phyloP scores from a whole-genome alignment of 2,113 vertebrate genomes.

The Silurus meridionalis region DNA sequence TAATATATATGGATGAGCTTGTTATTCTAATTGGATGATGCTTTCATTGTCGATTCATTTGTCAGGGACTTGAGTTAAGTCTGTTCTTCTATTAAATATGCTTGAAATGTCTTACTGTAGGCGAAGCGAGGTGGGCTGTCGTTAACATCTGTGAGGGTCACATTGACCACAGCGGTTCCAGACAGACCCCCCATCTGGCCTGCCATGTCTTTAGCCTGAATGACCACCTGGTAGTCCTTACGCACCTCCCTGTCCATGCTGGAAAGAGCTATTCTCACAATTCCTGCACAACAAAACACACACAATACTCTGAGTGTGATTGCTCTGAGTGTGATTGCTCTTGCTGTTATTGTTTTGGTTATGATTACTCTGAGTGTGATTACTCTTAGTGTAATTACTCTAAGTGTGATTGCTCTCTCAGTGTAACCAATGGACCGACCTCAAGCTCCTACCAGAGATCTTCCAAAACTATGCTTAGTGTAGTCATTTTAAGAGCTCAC shows the following conservation, averaged over 20 bases:
- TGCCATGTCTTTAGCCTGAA: constrained; percentile 99
- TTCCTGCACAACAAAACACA: constrained; percentile 73
- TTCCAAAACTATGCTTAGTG: not conserved
- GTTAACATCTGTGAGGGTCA: constrained; percentile 94
- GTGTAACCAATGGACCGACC: not conserved
- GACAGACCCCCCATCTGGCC: constrained; percentile 96
- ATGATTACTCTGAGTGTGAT: no score
- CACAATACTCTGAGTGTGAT: not conserved
- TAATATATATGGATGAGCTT: not conserved
- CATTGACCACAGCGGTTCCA: constrained; percentile 93
- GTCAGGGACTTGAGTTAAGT: not conserved
- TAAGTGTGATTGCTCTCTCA: no score
- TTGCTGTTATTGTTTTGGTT: no score
- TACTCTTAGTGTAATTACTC: no score
- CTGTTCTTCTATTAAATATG: not conserved
- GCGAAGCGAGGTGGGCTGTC: constrained; percentile 95
- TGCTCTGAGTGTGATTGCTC: no score
- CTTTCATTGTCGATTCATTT: constrained; percentile 27
- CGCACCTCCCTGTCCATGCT: constrained; percentile 97
- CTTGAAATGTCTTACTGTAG: constrained; percentile 80
- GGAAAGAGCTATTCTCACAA: constrained; percentile 94
- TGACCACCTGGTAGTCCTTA: constrained; percentile 94
- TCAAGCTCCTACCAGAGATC: not conserved
- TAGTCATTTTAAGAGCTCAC: not conserved
- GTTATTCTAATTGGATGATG: not conserved